Evolutionary conservation across 2,797 vertebrate genomes (phyloP), one percentile per base, ranked within the genome.

Genomic region (Anas flavirostris): DNA sequence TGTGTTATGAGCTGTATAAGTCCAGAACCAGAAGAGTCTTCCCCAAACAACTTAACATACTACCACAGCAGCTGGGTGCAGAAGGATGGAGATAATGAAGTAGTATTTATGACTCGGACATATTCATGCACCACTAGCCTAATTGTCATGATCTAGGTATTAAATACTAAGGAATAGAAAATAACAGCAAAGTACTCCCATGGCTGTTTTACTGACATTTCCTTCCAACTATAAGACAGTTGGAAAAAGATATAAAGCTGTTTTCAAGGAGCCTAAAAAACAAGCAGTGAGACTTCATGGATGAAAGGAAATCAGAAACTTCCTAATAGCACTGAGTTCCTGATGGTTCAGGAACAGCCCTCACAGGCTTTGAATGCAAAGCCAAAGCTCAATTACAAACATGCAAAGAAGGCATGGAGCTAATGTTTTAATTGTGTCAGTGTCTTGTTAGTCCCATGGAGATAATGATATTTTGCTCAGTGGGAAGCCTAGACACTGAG

Each of bases 391-490:
- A 10, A 35, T 69, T 29, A 59, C 23, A 64, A 8, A 8, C 4
- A 26, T 23, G 18, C 7, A 33, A 66, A 29, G 41, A 41, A 58
- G 10, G 23, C 58, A 31, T 0, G 9, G 31, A 55, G 18, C 29
- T 31, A 44, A 41, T 21, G 1, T 76, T 31, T 58, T 59, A 19
- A 33, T 52, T 58, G 3, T 13, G 82, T 14, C 46, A n/a, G 7
- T 31, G 16, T 28, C 12, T 92, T 2, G 0, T 23, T 55, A 12
- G 19, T 84, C 31, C 37, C 22, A 3, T 16, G 17, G 3, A 8
- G 5, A 59, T 55, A 63, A 77, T 4, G 9, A 12, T 58, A 31
- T 48, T 79, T 82, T 82, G 31, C 25, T 73, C 56, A 58, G 9
- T 41, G 3, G 16, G 31, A 86, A 67, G 67, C 2, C 9, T n/a